Conservation (phyloP, 2,888 invertebrate species). For the Cremastinae sp. region DNA sequence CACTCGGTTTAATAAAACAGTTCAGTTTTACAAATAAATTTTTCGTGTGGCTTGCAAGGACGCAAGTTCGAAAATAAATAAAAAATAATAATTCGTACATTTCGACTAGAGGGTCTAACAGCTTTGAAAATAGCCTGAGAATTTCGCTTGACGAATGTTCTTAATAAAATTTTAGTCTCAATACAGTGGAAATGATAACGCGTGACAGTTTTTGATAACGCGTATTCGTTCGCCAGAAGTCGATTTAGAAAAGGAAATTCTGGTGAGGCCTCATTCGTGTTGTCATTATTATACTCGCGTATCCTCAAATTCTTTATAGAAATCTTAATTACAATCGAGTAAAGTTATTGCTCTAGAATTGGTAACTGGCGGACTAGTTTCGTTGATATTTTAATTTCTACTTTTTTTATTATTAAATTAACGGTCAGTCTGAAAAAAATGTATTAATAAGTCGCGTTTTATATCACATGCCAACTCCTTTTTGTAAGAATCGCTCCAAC, state of each 20-base stretch:
- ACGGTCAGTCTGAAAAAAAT: conserved; percentile 56
- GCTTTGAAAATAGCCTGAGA: no score
- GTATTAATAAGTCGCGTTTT: conserved; percentile 45
- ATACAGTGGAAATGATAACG: background rate
- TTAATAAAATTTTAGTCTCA: no score
- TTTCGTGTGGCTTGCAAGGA: conserved; percentile 2
- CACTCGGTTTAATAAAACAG: conserved; percentile 35
- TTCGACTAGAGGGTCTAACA: background rate
- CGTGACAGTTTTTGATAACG: background rate
- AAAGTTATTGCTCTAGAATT: conserved; percentile 57
- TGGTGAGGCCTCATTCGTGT: conserved; percentile 26
- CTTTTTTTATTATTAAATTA: conserved; percentile 40
- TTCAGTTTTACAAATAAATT: conserved; percentile 23
- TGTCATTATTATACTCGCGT: conserved; percentile 11
- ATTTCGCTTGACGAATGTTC: no score
- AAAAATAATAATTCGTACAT: background rate
- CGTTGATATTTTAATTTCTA: conserved; percentile 20
- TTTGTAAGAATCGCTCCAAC: conserved; percentile 27
- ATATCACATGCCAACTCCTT: conserved; percentile 55
- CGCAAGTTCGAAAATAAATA: background rate
- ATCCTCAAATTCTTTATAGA: conserved; percentile 7
- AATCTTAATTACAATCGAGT: conserved; percentile 29
- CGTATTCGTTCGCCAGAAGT: no score
- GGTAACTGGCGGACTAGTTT: conserved; percentile 59
- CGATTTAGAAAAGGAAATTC: background rate